Base-by-base conservation (phyloP, 2,113 vertebrate species). In the Oreochromis spilurus region DNA sequence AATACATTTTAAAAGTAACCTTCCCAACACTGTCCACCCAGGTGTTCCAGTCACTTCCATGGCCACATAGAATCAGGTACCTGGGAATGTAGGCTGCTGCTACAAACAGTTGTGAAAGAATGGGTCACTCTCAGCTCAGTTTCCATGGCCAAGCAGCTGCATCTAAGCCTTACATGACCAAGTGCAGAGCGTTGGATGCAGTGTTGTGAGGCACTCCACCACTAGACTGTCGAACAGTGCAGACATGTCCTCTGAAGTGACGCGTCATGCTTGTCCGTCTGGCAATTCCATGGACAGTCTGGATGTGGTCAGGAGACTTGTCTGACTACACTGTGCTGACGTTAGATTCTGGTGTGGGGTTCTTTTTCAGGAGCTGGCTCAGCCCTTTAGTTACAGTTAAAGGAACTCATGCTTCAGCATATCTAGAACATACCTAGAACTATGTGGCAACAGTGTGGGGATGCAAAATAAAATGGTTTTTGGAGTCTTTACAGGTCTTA, bases 351-450 rank as follows among this genome's bases (percentile, higher is more conserved):
- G 53, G 53, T 13, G 53, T 24, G 21, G 21, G 53, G 21, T 55
- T 55, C 21, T 55, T 55, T 24, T 55, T 14, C 54, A 57, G 54
- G 21, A 55, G 54, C 54, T 55, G 54, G 54, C 54, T 55, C 54
- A 26, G 21, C 6, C 21, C 54, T 26, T 7, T 55, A 55, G 54
- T 55, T 14, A 24, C 21, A 55, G 54, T 4, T 21, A 55, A 24
- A 2, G 21, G 6, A 26, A 55, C 11, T 2, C 54, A 0, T 55
- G 54, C 21, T 2, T 14, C 21, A 57, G 54, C 13, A 26, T 57
- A 57, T 11, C 54, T 57, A 14, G 21, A 26, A 55, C 53, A 53
- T 53, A 53, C 52, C 5, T 54, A 2, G n/a, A 54, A 12, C 53
- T 57, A 57, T 57, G 54, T 57, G 54, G 12, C 21, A 57, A 26